These are phyloP conservation scores for Halocaridina rubra DNA, from an alignment of 2,888 invertebrate genomes.

Conservation along the genomic window DNA sequence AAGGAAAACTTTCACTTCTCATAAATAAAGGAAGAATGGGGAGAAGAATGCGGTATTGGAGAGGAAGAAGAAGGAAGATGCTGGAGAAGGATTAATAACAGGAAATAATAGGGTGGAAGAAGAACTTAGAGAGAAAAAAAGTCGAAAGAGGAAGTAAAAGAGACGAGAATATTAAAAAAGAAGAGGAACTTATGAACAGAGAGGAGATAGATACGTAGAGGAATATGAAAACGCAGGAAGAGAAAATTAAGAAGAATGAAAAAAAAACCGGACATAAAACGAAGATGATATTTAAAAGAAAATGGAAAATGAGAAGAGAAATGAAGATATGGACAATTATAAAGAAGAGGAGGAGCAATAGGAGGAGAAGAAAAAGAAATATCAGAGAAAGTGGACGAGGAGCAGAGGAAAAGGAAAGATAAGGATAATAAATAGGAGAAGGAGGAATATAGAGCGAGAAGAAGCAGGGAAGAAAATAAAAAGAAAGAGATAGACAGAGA, in stretches of 20 bases:
- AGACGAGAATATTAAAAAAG: neutral
- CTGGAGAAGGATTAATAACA: neutral
- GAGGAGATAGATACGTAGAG: neutral
- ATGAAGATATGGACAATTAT: neutral
- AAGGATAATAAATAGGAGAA: neutral
- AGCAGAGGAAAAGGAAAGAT: neutral
- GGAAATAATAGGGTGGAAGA: neutral
- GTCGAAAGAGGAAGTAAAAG: neutral
- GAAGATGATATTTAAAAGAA: neutral
- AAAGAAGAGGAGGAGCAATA: neutral
- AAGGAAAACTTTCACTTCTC: too few relatives aligned
- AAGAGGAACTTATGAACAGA: neutral
- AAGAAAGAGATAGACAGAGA: too few relatives aligned
- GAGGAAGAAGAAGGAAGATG: neutral
- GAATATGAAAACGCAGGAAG: neutral
- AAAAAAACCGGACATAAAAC: neutral
- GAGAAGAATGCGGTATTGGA: neutral
- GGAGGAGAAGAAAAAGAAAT: neutral
- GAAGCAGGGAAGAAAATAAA: too few relatives aligned
- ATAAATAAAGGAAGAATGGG: too few relatives aligned
- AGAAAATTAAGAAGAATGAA: neutral
- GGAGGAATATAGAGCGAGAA: neutral
- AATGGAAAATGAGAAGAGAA: neutral
- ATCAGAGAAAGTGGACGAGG: neutral
- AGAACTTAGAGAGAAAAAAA: neutral